These are phyloP conservation scores for Phengaris arion DNA, from an alignment of 2,888 invertebrate species.

Conservation along the genomic window DNA sequence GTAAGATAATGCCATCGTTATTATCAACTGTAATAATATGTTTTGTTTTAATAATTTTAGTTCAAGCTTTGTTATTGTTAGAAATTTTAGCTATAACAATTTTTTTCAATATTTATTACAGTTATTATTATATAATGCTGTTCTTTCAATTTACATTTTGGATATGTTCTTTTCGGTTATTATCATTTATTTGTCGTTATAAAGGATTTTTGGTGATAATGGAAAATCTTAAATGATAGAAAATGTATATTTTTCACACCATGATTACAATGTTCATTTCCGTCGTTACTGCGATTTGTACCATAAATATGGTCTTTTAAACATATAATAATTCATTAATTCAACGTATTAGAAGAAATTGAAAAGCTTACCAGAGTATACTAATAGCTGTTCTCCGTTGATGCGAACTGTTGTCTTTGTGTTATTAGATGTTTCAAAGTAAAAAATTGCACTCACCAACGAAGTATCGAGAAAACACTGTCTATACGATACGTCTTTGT, in stretches of 20 bases:
- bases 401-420: constrained; percentile 22
- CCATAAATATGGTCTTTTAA: too few relatives aligned
- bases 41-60: neutral
- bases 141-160: neutral
- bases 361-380: neutral
- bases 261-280: too few relatives aligned
- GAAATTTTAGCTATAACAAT: neutral
- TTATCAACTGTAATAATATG: neutral
- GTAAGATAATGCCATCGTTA: neutral
- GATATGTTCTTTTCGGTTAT: neutral
- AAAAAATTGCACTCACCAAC: constrained; percentile 12
- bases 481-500: constrained; percentile 13
- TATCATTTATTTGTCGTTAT: neutral
- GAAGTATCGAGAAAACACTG: constrained; percentile 21
- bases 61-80: too few relatives aligned
- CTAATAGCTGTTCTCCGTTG: constrained; percentile 13
- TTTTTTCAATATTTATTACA: neutral
- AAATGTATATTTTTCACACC: neutral
- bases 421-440: constrained; percentile 10
- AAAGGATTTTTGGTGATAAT: neutral
- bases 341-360: neutral
- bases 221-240: neutral
- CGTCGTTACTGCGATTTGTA: too few relatives aligned
- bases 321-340: neutral
- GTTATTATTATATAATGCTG: neutral